Conservation (phyloP, 2,888 invertebrate genomes). For the Eupithecia dodoneata region DNA sequence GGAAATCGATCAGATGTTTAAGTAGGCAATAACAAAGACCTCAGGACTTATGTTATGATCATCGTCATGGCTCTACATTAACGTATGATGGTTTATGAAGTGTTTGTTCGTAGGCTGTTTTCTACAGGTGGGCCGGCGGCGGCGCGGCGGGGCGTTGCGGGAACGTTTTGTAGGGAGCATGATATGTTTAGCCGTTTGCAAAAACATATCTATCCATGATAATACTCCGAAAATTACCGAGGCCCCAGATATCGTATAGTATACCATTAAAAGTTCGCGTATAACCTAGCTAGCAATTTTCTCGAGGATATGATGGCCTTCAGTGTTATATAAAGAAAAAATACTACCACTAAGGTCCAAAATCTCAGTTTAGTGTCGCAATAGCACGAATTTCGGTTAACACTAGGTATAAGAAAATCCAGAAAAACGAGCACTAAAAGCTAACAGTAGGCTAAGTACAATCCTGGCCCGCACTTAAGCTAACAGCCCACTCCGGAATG, state of each 20-base stretch:
- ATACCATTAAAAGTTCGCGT: neutral
- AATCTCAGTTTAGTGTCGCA: conserved; percentile 5
- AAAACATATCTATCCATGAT: neutral
- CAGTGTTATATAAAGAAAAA: neutral
- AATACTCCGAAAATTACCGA: neutral
- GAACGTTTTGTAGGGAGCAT: no score
- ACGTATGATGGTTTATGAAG: neutral
- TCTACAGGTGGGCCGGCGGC: no score
- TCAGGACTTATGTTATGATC: neutral
- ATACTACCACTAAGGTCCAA: neutral
- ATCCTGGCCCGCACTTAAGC: conserved; percentile 35
- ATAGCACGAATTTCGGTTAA: neutral
- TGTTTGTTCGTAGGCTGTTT: neutral
- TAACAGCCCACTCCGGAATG: conserved; percentile 46
- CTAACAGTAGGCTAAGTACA: conserved; percentile 16
- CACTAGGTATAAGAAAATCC: conserved; percentile 11
- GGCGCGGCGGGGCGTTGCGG: no score
- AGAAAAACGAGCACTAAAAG: conserved; percentile 12
- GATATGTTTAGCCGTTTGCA: no score
- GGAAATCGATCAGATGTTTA: neutral
- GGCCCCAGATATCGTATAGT: neutral
- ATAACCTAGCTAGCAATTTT: neutral
- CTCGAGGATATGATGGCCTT: neutral
- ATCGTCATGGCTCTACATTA: neutral
- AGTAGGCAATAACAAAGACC: neutral